Percentiles rank a stretch among this genome's conserved stretches.
These are phyloP conservation scores for Zaprionus ghesquierei DNA, from an alignment of 1,140 invertebrate species.

Conservation along the genomic window DNA sequence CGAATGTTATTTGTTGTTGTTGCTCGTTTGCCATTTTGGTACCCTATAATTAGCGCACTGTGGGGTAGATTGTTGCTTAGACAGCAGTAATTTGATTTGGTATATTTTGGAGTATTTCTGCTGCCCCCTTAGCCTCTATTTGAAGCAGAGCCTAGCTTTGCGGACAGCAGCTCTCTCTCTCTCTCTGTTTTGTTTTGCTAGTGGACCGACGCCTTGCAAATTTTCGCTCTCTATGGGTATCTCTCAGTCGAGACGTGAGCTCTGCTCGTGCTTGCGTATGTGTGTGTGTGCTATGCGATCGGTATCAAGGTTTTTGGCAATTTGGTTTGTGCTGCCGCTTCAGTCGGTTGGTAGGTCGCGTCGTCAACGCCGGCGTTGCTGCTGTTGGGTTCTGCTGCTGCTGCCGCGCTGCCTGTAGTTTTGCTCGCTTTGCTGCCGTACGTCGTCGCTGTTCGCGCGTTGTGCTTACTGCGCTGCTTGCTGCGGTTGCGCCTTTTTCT, in stretches of 20 bases:
- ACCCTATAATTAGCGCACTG: background rate
- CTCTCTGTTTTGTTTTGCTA: background rate
- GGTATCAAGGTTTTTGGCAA: conserved; percentile 83
- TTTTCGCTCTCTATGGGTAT: conserved; percentile 13
- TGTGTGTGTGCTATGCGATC: conserved; percentile 62
- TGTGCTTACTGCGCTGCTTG: conserved; percentile 44
- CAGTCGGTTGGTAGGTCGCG: conserved; percentile 80
- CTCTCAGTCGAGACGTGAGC: background rate
- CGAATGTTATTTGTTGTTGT: conserved; percentile 31
- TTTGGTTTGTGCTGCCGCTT: conserved; percentile 77
- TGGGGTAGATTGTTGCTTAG: conserved; percentile 4
- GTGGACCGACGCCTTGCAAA: no score
- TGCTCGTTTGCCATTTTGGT: conserved; percentile 47
- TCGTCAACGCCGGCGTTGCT: conserved; percentile 61
- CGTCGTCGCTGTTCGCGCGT: background rate
- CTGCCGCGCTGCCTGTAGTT: conserved; percentile 27
- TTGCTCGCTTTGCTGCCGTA: background rate
- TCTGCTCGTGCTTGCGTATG: conserved; percentile 5
- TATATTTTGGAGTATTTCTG: background rate
- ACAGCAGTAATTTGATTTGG: background rate
- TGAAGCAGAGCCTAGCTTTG: background rate
- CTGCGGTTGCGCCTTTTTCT: conserved; percentile 74
- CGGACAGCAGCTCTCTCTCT: background rate
- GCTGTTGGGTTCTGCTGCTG: conserved; percentile 50
- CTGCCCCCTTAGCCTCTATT: no score